Evolutionary conservation across 2,888 invertebrate genomes (phyloP), one percentile per base, ranked within the genome.

Genomic region (Thalpophila matura): DNA sequence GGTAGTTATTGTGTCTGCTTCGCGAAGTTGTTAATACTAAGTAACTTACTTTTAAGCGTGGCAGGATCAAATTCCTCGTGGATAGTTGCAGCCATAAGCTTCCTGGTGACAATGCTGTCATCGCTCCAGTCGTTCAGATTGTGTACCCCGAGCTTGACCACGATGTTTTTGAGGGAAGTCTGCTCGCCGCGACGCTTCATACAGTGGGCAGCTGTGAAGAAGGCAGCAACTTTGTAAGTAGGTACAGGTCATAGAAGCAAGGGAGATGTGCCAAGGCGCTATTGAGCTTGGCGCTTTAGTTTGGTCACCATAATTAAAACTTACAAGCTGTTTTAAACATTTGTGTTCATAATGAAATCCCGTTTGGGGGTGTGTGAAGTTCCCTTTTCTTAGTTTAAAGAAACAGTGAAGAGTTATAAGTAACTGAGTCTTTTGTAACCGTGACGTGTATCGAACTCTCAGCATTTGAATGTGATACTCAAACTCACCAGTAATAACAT

Each of bases 131-230:
- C 91, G 26, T 90, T 88, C 9, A 95, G 83, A 60, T 91, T 88
- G 74, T 91, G 90, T 3, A 93, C 93, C 1, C 95, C 96, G 0
- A 95, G 79, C 55, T 92, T 94, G 5, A 95, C 89, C 7, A 94
- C 80, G 2, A 95, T 80, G 40, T 93, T 88, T 20, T 85, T 86
- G 1, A 87, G 84, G 2, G 89, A 84, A 0, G 92, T 83, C 5
- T 84, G 73, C 4, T 84, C 77, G 10, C 80, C 81, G 35, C 87
- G 88, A 6, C 86, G 77, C 16, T 88, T 88, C 79, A 95, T 88
- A 77, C 96, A 96, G 55, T 96, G 95, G 0, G 95, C 96, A 60
- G 95, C 96, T 96, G 86, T 3, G 88, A 85, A 43, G 12, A 31
- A 43, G 7, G 16, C 22, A 16, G n/a, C n/a, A 7, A 24, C 2